These are phyloP conservation scores for Drosophila pachea DNA, from an alignment of 1,140 invertebrate genomes.

Conservation along the genomic window DNA sequence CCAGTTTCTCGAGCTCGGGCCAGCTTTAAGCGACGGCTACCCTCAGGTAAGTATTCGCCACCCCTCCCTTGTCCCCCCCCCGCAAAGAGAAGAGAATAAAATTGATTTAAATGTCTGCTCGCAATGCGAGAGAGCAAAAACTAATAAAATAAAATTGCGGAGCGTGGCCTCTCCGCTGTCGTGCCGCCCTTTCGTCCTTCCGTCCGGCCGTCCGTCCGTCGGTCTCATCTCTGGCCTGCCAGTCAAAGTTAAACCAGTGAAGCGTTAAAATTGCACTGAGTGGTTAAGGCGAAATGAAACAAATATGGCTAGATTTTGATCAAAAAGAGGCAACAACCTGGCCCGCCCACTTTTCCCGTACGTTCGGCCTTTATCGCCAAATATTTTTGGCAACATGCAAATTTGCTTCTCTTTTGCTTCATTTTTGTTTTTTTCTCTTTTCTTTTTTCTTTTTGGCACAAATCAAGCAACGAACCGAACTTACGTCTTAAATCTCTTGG, in stretches of 20 bases:
- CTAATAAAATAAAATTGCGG: conserved; percentile 36
- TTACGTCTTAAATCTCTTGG: conserved; percentile 79
- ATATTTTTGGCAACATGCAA: conserved; percentile 63
- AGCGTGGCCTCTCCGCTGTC: conserved; percentile 11
- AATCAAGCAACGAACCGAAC: conserved; percentile 40
- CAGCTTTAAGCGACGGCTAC: conserved; percentile 31
- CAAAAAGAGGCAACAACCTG: conserved; percentile 46
- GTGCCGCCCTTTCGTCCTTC: conserved; percentile 8
- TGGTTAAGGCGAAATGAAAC: conserved; percentile 67
- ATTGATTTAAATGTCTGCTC: conserved; percentile 40
- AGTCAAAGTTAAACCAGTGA: conserved; percentile 74
- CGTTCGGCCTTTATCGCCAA: conserved; percentile 51
- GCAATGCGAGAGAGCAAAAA: conserved; percentile 8
- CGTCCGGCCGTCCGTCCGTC: conserved; percentile 23
- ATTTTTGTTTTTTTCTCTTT: no score
- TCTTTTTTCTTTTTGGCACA: no score
- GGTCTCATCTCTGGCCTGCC: conserved; percentile 39
- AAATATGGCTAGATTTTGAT: conserved; percentile 71
- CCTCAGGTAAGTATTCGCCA: conserved; percentile 53
- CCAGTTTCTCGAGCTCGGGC: conserved; percentile 22
- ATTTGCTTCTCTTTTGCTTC: conserved; percentile 38
- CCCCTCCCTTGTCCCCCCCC: background rate
- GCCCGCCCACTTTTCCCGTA: conserved; percentile 3
- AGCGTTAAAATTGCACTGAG: conserved; percentile 74
- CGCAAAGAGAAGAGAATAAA: conserved; percentile 10